phyloP scores from a whole-genome alignment of 2,113 vertebrate genomes.

The Leucoraja erinaceus region DNA sequence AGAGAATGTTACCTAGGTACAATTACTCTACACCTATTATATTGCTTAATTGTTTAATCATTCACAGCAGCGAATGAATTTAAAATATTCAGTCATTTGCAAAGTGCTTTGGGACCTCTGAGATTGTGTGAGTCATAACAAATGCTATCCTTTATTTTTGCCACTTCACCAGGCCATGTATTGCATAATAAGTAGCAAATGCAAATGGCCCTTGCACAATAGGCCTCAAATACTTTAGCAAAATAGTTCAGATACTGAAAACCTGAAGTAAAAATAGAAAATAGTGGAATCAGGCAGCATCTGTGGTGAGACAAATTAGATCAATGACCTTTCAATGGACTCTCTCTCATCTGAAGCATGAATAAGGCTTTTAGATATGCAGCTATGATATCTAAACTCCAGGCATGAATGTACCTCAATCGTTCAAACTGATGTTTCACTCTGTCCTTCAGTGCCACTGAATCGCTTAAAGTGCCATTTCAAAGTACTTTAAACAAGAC shows the following conservation, averaged over 20 bases:
- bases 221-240: too few species aligned
- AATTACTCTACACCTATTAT: background rate
- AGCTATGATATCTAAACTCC: background rate
- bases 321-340: too few species aligned
- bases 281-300: too few species aligned
- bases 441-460: background rate
- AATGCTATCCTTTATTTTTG: background rate
- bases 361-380: background rate
- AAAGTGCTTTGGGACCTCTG: background rate
- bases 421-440: background rate
- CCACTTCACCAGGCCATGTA: background rate
- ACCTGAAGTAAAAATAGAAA: too few species aligned
- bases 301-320: too few species aligned
- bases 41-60: background rate
- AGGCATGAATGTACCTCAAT: background rate
- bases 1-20: background rate
- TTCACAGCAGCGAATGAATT: background rate
- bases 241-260: too few species aligned
- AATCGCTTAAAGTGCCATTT: conserved; percentile 14
- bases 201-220: too few species aligned
- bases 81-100: background rate
- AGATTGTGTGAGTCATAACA: too few species aligned
- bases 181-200: too few species aligned
- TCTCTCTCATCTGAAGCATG: background rate
- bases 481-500: background rate